Percentiles rank a stretch among this genome's conserved stretches.
Conservation (phyloP, 2,113 vertebrate genomes). For the Protobothrops flavoviridis region DNA sequence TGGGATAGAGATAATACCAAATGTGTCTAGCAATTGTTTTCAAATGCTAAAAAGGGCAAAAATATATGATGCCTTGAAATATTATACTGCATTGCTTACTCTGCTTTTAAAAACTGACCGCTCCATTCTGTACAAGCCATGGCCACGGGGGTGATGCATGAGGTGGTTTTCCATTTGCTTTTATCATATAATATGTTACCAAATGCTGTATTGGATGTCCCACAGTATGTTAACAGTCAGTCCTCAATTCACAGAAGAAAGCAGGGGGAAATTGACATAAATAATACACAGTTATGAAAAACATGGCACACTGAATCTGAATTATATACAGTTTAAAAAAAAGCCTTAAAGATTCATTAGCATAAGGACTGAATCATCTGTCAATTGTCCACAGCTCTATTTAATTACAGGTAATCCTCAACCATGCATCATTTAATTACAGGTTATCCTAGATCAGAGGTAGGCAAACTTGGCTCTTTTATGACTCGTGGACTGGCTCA, state of each 20-base stretch:
- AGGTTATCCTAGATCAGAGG: too few relatives aligned
- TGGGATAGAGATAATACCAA: conserved; percentile 28
- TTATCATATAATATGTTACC: background rate
- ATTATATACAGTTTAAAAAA: background rate
- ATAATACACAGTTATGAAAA: background rate
- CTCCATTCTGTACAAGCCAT: accelerated
- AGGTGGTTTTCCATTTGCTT: conserved; percentile 4
- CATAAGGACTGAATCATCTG: background rate
- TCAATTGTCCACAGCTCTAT: background rate
- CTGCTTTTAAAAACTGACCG: background rate
- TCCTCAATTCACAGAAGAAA: background rate
- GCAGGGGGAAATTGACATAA: background rate
- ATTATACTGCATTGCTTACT: background rate
- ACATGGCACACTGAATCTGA: background rate
- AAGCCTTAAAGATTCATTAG: background rate
- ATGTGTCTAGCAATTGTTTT: background rate
- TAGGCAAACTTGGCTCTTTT: too few relatives aligned
- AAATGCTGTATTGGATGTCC: background rate
- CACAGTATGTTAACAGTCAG: background rate
- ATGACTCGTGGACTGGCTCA: too few relatives aligned
- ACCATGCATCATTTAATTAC: too few relatives aligned
- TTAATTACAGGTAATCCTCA: background rate
- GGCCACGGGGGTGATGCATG: conserved; percentile 18
- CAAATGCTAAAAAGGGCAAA: conserved; percentile 7
- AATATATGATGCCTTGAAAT: background rate